Conservation (phyloP, 2,797 vertebrate genomes). For the Cottoperca gobio region DNA sequence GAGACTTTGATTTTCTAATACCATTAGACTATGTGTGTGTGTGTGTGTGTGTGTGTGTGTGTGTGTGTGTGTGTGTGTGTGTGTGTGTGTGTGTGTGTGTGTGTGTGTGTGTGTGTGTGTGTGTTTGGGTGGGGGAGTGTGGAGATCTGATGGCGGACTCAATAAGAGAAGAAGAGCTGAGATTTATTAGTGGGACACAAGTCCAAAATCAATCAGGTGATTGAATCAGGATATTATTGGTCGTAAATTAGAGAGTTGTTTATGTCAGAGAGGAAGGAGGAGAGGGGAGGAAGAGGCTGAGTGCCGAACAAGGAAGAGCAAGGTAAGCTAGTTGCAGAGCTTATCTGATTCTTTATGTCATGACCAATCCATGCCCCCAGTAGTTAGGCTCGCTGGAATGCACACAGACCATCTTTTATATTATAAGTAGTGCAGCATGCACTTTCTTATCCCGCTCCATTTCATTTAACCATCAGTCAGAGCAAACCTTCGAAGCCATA, state of each 20-base stretch:
- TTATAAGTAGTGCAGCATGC: constrained; percentile 26
- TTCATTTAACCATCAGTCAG: constrained; percentile 41
- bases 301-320: constrained; percentile 66
- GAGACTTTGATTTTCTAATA: constrained; percentile 98
- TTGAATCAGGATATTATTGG: constrained; percentile 89
- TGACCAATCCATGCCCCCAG: constrained; percentile 59
- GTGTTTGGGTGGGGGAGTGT: constrained; percentile 58
- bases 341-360: constrained; percentile 78
- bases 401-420: constrained; percentile 25
- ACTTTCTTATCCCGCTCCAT: constrained; percentile 46
- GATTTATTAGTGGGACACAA: constrained; percentile 87
- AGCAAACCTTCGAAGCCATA: constrained; percentile 26
- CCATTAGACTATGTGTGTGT: constrained; percentile 85
- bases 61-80: constrained; percentile 27
- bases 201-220: constrained; percentile 89
- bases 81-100: constrained; percentile 4
- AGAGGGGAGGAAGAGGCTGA: constrained; percentile 65
- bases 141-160: constrained; percentile 90
- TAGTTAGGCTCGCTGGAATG: constrained; percentile 56
- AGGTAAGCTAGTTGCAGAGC: constrained; percentile 73
- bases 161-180: constrained; percentile 92
- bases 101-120: constrained; percentile 15
- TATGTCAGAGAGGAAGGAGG: constrained; percentile 77
- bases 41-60: constrained; percentile 34
- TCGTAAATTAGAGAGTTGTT: constrained; percentile 86